These are phyloP conservation scores for Rhabdornis inornatus DNA, from an alignment of 2,113 vertebrate genomes.

Conservation along the genomic window DNA sequence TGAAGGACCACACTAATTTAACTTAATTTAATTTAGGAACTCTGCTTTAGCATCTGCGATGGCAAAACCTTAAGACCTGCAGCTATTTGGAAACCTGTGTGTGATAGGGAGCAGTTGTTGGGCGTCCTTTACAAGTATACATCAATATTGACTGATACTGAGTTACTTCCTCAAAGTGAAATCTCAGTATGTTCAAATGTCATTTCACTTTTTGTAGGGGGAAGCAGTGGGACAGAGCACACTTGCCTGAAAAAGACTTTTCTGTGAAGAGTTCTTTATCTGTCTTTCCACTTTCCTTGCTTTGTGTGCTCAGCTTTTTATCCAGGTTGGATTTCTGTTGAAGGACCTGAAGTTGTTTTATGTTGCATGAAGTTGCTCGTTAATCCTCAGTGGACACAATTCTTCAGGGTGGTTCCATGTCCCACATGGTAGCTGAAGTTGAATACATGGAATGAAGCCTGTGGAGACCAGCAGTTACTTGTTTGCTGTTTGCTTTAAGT, in stretches of 20 bases:
- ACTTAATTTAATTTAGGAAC: background rate
- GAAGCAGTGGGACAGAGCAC: background rate
- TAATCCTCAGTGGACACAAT: background rate
- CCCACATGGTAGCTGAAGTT: background rate
- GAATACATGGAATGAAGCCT: background rate
- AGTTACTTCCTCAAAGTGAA: background rate
- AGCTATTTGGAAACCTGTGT: background rate
- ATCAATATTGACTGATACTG: background rate
- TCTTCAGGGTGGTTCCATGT: background rate
- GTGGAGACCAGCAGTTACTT: background rate
- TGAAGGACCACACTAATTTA: background rate
- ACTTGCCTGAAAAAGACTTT: background rate
- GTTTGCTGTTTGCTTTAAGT: background rate
- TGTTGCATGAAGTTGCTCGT: rapidly evolving
- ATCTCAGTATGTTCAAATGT: background rate
- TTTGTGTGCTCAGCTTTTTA: background rate
- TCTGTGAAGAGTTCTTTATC: background rate
- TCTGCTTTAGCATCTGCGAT: background rate
- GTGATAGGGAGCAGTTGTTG: background rate
- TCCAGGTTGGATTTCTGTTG: background rate
- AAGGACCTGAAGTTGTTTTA: background rate
- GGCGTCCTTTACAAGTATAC: background rate
- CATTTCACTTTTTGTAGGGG: background rate
- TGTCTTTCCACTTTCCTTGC: background rate
- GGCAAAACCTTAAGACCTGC: background rate